Conservation (phyloP, 1,140 invertebrate genomes). For the Ylistrum balloti region DNA sequence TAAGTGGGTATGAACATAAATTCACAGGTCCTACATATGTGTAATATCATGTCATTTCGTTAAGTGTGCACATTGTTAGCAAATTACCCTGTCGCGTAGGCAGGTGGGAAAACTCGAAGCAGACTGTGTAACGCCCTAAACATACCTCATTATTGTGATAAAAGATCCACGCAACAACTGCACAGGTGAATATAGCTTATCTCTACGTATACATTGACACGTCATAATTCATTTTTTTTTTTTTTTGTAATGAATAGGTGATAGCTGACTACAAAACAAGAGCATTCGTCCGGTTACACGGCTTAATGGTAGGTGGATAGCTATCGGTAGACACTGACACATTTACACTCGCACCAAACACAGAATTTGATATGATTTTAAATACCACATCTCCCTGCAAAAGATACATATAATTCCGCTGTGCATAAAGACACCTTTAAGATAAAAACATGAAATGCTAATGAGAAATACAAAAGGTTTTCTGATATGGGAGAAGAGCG, state of each 20-base stretch:
- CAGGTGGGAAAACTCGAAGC: not conserved
- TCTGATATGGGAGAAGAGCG: not conserved
- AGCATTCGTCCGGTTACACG: not conserved
- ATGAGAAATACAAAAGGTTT: not conserved
- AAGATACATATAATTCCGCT: not conserved
- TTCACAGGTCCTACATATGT: not conserved
- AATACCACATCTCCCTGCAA: not conserved
- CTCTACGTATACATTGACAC: not conserved
- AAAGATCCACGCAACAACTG: not conserved
- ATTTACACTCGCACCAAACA: not conserved
- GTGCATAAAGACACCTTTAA: not conserved
- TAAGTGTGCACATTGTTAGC: not conserved
- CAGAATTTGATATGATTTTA: not conserved
- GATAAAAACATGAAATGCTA: not conserved
- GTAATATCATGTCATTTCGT: not conserved
- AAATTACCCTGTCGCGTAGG: not conserved
- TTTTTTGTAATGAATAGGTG: not conserved
- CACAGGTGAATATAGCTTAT: not conserved
- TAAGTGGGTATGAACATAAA: not conserved
- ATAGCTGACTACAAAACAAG: not conserved
- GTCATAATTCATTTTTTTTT: not conserved
- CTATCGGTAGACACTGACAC: not conserved
- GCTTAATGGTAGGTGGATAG: not conserved
- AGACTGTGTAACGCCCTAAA: not conserved
- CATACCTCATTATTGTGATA: slow-evolving; percentile 1